Conservation (phyloP, 2,888 invertebrate species). For the Rutpela maculata region DNA sequence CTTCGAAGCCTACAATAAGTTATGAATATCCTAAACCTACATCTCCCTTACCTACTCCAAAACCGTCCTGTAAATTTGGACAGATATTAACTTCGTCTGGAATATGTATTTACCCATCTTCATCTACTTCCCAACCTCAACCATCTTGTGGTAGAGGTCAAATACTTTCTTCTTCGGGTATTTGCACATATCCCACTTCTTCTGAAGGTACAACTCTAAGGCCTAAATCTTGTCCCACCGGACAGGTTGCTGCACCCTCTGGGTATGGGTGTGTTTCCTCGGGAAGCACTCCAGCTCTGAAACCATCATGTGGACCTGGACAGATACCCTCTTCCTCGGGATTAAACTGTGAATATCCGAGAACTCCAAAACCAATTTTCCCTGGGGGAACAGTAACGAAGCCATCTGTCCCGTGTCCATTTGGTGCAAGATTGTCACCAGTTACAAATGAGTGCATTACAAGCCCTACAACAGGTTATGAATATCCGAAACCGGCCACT, state of each 20-base stretch:
- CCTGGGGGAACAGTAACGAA: background rate
- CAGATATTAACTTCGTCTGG: slow-evolving; percentile 46
- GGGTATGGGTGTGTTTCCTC: slow-evolving; percentile 25
- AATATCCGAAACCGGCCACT: slow-evolving; percentile 30
- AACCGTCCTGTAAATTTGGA: slow-evolving; percentile 49
- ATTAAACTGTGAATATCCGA: slow-evolving; percentile 49
- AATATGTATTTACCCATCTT: slow-evolving; percentile 62
- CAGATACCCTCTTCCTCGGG: slow-evolving; percentile 48
- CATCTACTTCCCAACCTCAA: slow-evolving; percentile 70
- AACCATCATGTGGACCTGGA: slow-evolving; percentile 70
- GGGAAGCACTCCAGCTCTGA: slow-evolving; percentile 38
- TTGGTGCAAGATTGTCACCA: slow-evolving; percentile 38
- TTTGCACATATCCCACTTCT: slow-evolving; percentile 32
- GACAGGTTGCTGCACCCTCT: slow-evolving; percentile 4
- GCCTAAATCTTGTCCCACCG: slow-evolving; percentile 9
- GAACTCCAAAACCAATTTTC: slow-evolving; percentile 34
- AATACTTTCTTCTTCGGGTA: slow-evolving; percentile 55
- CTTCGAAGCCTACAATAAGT: background rate
- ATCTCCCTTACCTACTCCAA: slow-evolving; percentile 30
- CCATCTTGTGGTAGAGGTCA: slow-evolving; percentile 71
- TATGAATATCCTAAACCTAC: slow-evolving; percentile 50
- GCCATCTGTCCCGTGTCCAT: slow-evolving; percentile 44
- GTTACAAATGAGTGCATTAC: slow-evolving; percentile 24
- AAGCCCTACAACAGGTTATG: slow-evolving; percentile 32
- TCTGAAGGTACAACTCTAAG: slow-evolving; percentile 3